phyloP scores from a whole-genome alignment of 2,888 invertebrate species.

The Stenchaetothrips biformis region DNA sequence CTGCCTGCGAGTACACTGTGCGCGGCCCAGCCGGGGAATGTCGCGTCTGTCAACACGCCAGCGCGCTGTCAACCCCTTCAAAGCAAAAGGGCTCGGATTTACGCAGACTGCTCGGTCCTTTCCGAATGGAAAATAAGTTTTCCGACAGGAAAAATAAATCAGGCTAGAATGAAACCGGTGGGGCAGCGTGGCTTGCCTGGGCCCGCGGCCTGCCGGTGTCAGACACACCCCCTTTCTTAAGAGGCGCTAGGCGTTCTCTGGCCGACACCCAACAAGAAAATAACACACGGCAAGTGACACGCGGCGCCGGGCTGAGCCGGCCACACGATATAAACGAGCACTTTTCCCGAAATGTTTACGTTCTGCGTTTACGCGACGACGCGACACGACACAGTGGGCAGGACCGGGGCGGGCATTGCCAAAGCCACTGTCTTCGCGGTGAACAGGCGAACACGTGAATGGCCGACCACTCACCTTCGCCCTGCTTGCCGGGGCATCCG shows the following conservation, averaged over 20 bases:
- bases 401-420: neutral
- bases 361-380: neutral
- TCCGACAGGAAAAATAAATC: too few relatives aligned
- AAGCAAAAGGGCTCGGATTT: too few relatives aligned
- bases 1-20: too few relatives aligned
- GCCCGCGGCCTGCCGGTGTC: too few relatives aligned
- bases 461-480: neutral
- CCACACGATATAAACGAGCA: neutral
- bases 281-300: slow-evolving; percentile 8
- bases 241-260: neutral
- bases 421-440: neutral
- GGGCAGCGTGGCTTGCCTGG: too few relatives aligned
- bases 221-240: too few relatives aligned
- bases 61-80: too few relatives aligned
- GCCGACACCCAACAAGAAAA: slow-evolving; percentile 20
- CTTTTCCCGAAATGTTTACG: slow-evolving; percentile 22
- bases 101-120: too few relatives aligned
- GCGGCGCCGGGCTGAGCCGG: neutral
- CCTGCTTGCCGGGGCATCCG: neutral
- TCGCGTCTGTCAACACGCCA: too few relatives aligned
- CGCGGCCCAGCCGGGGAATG: too few relatives aligned
- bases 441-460: neutral
- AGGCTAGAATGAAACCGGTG: too few relatives aligned
- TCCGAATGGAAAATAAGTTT: too few relatives aligned
- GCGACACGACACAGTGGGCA: neutral